These are phyloP conservation scores for Chionis minor DNA, from an alignment of 2,113 vertebrate species.

Conservation along the genomic window DNA sequence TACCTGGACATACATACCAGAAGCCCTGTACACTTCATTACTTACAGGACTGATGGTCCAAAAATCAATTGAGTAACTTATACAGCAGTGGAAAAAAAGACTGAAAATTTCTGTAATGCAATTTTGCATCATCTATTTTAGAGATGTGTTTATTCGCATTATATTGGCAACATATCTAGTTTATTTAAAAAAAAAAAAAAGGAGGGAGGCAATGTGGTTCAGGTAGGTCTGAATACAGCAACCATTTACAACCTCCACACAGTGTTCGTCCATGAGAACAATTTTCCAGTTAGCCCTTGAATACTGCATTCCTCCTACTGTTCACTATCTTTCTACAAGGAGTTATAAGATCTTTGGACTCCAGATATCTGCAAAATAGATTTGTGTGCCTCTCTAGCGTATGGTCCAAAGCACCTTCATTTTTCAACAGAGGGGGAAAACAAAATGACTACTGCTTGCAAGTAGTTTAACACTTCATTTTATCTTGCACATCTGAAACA, in stretches of 20 bases:
- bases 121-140: background rate
- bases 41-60: background rate
- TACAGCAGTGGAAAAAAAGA: accelerated
- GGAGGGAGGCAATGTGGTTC: accelerated
- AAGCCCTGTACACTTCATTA: background rate
- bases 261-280: background rate
- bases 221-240: background rate
- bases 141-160: background rate
- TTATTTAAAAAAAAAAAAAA: background rate
- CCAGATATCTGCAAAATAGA: conserved; percentile 21
- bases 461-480: conserved; percentile 23
- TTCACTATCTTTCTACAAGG: background rate
- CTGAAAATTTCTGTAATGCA: background rate
- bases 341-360: background rate
- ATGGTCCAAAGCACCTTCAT: background rate
- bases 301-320: background rate
- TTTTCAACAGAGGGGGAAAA: background rate
- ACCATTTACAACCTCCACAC: background rate
- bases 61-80: background rate
- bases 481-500: conserved; percentile 62
- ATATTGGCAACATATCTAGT: background rate
- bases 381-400: background rate
- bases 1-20: background rate
- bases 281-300: background rate
- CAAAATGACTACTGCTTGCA: background rate